phyloP scores from a whole-genome alignment of 2,888 invertebrate genomes.

The Scotopteryx bipunctaria region DNA sequence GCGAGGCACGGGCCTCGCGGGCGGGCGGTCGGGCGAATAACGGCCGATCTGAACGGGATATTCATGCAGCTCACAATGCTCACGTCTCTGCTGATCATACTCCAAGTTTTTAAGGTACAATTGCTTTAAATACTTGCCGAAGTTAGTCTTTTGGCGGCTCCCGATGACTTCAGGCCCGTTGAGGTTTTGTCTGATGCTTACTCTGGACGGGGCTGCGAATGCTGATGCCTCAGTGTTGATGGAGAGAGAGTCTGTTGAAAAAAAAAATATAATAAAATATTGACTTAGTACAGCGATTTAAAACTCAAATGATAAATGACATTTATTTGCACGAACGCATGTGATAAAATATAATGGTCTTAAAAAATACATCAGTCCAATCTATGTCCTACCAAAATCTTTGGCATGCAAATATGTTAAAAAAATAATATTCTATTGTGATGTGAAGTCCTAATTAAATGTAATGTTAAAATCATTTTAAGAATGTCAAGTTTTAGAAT shows the following conservation, averaged over 20 bases:
- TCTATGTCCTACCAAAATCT: too few species aligned
- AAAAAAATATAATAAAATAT: neutral
- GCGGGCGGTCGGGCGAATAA: neutral
- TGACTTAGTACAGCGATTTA: too few species aligned
- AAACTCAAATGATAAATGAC: neutral
- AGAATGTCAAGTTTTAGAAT: too few species aligned
- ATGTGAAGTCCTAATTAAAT: too few species aligned
- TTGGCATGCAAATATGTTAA: too few species aligned
- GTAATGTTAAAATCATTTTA: too few species aligned
- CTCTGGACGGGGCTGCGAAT: neutral
- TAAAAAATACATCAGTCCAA: too few species aligned
- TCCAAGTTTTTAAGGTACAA: neutral
- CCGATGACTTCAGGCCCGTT: neutral
- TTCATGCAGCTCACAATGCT: neutral
- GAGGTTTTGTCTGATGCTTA: neutral
- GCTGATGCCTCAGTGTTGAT: slow-evolving; percentile 11
- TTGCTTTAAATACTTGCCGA: neutral
- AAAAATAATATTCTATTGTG: too few species aligned
- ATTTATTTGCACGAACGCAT: too few species aligned
- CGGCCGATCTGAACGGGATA: neutral
- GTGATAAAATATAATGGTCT: too few species aligned
- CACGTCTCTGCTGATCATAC: neutral
- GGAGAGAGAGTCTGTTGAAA: slow-evolving; percentile 15
- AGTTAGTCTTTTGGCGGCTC: neutral
- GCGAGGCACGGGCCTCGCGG: slow-evolving; percentile 1